These are phyloP conservation scores for Morinoia aosen DNA, from an alignment of 2,888 invertebrate species.

Conservation along the genomic window DNA sequence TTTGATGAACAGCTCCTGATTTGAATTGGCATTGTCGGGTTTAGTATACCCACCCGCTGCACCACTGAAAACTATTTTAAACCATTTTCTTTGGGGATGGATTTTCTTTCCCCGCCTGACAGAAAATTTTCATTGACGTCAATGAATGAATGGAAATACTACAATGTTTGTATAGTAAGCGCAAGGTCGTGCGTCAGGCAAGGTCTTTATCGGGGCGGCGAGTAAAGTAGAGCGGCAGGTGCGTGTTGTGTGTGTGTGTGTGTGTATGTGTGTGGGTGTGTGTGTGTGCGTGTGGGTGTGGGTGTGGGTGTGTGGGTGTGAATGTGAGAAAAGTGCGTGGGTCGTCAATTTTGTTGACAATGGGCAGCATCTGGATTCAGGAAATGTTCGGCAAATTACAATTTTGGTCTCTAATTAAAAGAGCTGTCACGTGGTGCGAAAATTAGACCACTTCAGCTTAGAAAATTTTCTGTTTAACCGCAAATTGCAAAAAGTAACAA, in stretches of 20 bases:
- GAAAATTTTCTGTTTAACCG: too few species aligned
- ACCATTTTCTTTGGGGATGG: background rate
- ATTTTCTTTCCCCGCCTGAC: background rate
- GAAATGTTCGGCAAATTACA: too few species aligned
- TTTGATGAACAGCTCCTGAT: background rate
- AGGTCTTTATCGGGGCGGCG: background rate
- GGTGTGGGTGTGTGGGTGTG: background rate
- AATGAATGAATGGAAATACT: background rate
- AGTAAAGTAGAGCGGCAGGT: background rate
- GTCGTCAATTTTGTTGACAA: background rate
- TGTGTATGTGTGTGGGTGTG: background rate
- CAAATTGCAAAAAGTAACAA: too few species aligned
- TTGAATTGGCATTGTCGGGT: background rate
- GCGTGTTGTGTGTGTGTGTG: background rate
- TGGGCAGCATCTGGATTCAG: too few species aligned
- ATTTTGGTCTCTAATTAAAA: too few species aligned
- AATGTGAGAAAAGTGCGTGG: background rate
- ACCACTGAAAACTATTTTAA: conserved; percentile 10
- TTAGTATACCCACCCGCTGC: background rate
- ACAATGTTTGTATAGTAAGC: background rate
- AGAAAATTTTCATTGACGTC: conserved; percentile 23
- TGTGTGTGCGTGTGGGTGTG: background rate
- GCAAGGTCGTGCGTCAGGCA: background rate
- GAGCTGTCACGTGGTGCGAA: too few species aligned
- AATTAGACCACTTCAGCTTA: too few species aligned